These are phyloP conservation scores for Montipora capricornis DNA, from an alignment of 64 coral and sea anemone species.

Conservation along the genomic window DNA sequence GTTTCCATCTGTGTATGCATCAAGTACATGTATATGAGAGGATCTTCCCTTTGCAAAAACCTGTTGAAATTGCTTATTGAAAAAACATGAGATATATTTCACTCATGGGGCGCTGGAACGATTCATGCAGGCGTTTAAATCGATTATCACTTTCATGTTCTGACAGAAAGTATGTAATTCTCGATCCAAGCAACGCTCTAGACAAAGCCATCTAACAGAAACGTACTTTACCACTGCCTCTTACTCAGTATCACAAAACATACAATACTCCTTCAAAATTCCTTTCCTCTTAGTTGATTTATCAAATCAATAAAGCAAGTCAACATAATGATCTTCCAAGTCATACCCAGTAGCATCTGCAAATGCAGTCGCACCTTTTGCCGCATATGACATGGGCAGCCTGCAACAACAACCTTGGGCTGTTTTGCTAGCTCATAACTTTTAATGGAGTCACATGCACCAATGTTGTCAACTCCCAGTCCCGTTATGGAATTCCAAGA, in stretches of 20 bases:
- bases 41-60: not conserved
- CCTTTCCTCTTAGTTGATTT: conserved; percentile 68
- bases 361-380: conserved; percentile 68
- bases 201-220: too few species aligned
- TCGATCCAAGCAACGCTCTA: too few species aligned
- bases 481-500: too few species aligned
- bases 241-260: too few species aligned
- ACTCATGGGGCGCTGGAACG: conserved; percentile 51
- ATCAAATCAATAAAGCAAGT: conserved; percentile 76
- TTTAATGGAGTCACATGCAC: conserved; percentile 60
- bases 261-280: conserved; percentile 44
- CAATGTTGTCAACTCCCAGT: conserved; percentile 52
- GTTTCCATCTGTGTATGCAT: conserved; percentile 39
- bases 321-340: conserved; percentile 71
- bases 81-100: conserved; percentile 79
- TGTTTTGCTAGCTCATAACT: conserved; percentile 13
- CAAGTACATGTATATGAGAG: conserved; percentile 33
- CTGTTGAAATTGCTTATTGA: conserved; percentile 28
- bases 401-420: not conserved
- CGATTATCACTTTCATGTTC: conserved; percentile 61
- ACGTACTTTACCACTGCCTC: too few species aligned
- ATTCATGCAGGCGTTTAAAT: conserved; percentile 48
- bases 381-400: conserved; percentile 74
- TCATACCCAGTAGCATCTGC: conserved; percentile 58
- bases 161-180: conserved; percentile 31